These are phyloP conservation scores for Nemurella pictetii DNA, from an alignment of 2,888 invertebrate species.

Conservation along the genomic window DNA sequence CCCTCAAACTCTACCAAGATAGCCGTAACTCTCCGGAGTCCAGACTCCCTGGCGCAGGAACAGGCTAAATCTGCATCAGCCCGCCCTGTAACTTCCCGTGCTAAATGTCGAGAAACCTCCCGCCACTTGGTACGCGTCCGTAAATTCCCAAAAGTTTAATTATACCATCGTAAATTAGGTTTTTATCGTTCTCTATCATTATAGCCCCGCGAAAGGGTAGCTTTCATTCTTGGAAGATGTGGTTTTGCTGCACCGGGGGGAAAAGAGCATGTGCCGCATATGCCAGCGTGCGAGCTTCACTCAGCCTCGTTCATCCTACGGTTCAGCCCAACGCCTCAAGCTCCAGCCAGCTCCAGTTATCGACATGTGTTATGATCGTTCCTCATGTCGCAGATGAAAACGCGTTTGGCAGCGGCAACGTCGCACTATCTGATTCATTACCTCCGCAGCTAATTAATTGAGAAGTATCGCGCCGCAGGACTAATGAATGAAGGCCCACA, in stretches of 20 bases:
- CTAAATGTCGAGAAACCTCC: neutral
- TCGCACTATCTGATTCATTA: slow-evolving; percentile 7
- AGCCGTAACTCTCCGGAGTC: too few relatives aligned
- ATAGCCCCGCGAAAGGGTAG: neutral
- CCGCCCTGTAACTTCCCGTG: neutral
- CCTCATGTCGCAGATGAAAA: neutral
- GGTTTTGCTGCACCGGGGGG: neutral
- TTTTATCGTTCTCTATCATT: neutral
- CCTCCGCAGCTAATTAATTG: slow-evolving; percentile 7
- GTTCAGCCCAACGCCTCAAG: too few relatives aligned
- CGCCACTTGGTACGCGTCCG: neutral
- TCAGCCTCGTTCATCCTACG: too few relatives aligned
- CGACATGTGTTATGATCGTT: neutral
- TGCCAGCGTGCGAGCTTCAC: neutral
- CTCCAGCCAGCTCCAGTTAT: neutral
- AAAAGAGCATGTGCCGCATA: neutral
- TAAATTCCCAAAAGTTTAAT: neutral
- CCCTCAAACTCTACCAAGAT: too few relatives aligned
- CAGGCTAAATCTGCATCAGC: neutral
- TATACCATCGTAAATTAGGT: neutral
- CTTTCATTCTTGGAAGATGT: neutral
- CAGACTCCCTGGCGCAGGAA: neutral
- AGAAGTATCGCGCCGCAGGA: neutral
- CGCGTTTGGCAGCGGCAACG: neutral
- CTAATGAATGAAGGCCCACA: neutral